Conservation (phyloP, 2,797 vertebrate genomes). For the Xyrichtys novacula region DNA sequence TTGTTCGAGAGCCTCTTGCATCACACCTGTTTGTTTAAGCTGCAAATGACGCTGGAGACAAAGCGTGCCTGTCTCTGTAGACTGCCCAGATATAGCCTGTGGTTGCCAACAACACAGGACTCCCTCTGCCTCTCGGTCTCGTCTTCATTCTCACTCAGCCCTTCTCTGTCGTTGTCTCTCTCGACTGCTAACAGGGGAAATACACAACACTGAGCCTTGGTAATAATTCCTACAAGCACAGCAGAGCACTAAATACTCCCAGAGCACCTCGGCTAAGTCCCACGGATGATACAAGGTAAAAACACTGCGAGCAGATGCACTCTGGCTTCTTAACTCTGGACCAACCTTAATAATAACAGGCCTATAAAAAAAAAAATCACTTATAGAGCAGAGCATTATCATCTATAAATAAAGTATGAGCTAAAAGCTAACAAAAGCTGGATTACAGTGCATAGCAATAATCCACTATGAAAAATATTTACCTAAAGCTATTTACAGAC, state of each 20-base stretch:
- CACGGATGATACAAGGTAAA: slow-evolving; percentile 65
- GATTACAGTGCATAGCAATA: slow-evolving; percentile 44
- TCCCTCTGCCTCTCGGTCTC: slow-evolving; percentile 64
- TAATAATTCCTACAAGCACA: slow-evolving; percentile 77
- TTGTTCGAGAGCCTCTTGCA: slow-evolving; percentile 84
- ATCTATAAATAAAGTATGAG: slow-evolving; percentile 59
- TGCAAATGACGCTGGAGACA: slow-evolving; percentile 82
- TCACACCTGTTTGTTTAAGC: slow-evolving; percentile 87
- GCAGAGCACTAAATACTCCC: slow-evolving; percentile 77
- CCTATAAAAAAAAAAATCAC: slow-evolving; percentile 30
- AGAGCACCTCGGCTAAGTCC: slow-evolving; percentile 66
- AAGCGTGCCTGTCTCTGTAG: slow-evolving; percentile 74
- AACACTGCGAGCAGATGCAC: slow-evolving; percentile 62
- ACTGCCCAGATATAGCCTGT: slow-evolving; percentile 70
- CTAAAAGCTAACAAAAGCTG: slow-evolving; percentile 39
- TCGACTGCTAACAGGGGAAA: slow-evolving; percentile 58
- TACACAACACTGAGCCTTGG: slow-evolving; percentile 59
- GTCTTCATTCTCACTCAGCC: slow-evolving; percentile 40
- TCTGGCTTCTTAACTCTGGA: slow-evolving; percentile 57
- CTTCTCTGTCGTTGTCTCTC: slow-evolving; percentile 34
- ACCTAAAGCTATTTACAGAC: slow-evolving; percentile 48
- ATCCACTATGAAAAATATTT: slow-evolving; percentile 62
- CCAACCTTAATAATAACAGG: slow-evolving; percentile 57
- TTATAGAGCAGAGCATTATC: slow-evolving; percentile 37
- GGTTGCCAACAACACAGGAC: slow-evolving; percentile 80